These are phyloP conservation scores for Larimichthys crocea DNA, from an alignment of 2,113 vertebrate genomes.

Conservation along the genomic window DNA sequence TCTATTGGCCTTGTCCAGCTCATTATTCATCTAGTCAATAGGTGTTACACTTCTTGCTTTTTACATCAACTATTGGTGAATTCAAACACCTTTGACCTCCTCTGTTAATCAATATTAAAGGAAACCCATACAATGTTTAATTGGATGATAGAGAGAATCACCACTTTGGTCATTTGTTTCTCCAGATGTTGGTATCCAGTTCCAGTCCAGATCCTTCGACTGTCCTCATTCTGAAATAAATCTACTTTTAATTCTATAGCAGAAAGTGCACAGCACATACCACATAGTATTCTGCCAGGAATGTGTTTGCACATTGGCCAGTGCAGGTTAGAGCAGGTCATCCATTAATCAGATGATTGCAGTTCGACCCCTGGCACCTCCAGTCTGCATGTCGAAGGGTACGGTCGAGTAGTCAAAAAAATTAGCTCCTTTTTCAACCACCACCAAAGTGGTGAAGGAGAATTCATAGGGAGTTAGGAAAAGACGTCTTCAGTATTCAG, in stretches of 20 bases:
- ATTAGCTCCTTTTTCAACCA: too few relatives aligned
- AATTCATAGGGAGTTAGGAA: too few relatives aligned
- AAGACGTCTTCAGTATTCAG: too few relatives aligned
- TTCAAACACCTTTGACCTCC: conserved; percentile 25
- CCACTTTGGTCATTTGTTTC: background rate
- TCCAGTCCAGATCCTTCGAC: background rate
- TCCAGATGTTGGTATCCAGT: background rate
- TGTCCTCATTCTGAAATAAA: background rate
- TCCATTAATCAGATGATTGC: too few relatives aligned
- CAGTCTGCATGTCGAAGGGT: too few relatives aligned
- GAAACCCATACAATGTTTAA: conserved; percentile 5
- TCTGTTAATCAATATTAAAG: conserved; percentile 17
- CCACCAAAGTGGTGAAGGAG: too few relatives aligned
- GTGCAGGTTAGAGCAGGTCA: too few relatives aligned
- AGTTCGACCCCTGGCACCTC: too few relatives aligned
- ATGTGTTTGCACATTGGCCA: background rate
- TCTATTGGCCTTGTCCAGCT: conserved; percentile 30
- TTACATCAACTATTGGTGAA: conserved; percentile 18
- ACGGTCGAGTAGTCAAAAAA: too few relatives aligned
- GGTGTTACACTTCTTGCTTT: conserved; percentile 5
- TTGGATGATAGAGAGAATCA: conserved; percentile 11
- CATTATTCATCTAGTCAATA: conserved; percentile 38
- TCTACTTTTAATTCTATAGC: background rate
- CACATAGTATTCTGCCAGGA: background rate
- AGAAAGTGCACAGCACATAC: background rate